phyloP scores from a whole-genome alignment of 2,888 invertebrate genomes.

The Euspilapteryx auroguttella region DNA sequence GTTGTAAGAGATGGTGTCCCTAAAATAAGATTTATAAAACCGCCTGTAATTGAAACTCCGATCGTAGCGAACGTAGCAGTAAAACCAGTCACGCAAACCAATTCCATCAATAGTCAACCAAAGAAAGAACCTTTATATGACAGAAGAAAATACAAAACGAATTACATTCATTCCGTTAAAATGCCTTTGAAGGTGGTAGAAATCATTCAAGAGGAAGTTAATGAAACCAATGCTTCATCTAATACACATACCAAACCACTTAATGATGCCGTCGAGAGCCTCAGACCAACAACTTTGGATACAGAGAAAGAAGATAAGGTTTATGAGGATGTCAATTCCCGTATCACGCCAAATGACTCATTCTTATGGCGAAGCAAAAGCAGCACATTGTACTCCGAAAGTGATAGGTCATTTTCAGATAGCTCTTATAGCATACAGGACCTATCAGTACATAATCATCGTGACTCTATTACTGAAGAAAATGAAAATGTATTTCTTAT shows the following conservation, averaged over 20 bases:
- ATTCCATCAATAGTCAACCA: constrained; percentile 14
- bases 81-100: constrained; percentile 10
- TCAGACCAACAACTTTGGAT: constrained; percentile 3
- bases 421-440: constrained; percentile 19
- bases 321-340: constrained; percentile 27
- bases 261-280: not conserved
- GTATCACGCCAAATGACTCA: constrained; percentile 65
- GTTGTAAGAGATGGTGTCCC: constrained; percentile 54
- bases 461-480: not conserved
- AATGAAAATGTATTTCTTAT: not conserved
- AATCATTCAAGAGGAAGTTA: constrained; percentile 46
- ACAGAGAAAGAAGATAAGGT: constrained; percentile 14
- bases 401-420: constrained; percentile 29
- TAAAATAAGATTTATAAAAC: constrained; percentile 50
- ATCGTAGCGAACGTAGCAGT: not conserved
- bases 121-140: constrained; percentile 42
- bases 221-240: constrained; percentile 17
- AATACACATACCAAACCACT: constrained; percentile 2
- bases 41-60: constrained; percentile 13
- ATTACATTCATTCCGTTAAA: constrained; percentile 46
- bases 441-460: not conserved
- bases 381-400: constrained; percentile 35
- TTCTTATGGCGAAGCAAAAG: constrained; percentile 66
- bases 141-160: constrained; percentile 44
- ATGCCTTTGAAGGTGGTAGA: constrained; percentile 41